Conservation (phyloP, 2,797 vertebrate species). For the Neosalanx taihuensis region DNA sequence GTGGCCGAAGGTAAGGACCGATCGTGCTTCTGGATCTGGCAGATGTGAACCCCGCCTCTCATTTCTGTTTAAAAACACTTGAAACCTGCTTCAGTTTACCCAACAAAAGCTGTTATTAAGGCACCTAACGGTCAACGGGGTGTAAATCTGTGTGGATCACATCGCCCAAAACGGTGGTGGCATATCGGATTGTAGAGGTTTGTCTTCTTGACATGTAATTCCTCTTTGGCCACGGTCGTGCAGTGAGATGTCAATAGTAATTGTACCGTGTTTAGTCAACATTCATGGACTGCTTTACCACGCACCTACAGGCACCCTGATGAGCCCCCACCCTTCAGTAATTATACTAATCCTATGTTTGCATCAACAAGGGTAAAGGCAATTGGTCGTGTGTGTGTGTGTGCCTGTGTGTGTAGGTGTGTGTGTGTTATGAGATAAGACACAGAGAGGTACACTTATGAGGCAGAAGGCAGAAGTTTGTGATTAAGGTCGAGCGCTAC, state of each 20-base stretch:
- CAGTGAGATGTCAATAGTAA: not conserved
- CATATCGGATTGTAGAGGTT: too few relatives aligned
- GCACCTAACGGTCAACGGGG: too few relatives aligned
- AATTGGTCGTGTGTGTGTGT: not conserved
- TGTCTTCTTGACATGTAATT: too few relatives aligned
- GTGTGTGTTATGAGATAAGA: not conserved
- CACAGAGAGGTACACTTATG: not conserved
- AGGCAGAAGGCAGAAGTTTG: not conserved
- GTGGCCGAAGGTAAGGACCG: constrained; percentile 66
- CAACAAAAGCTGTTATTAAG: too few relatives aligned
- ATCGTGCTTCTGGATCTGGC: not conserved
- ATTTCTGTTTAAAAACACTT: not conserved
- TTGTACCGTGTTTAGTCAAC: not conserved
- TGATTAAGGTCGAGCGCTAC: not conserved
- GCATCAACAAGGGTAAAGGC: too few relatives aligned
- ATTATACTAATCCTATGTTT: not conserved
- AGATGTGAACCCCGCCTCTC: not conserved
- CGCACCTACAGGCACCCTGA: not conserved
- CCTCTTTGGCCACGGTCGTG: not conserved
- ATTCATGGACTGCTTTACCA: not conserved
- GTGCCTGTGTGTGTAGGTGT: not conserved
- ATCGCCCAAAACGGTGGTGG: too few relatives aligned
- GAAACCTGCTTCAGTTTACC: too few relatives aligned
- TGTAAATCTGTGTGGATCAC: too few relatives aligned
- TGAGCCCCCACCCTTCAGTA: not conserved